Evolutionary conservation across 1,140 invertebrate genomes (phyloP), one percentile per base, ranked within the genome.

Genomic region (Drosophila baimaii): DNA sequence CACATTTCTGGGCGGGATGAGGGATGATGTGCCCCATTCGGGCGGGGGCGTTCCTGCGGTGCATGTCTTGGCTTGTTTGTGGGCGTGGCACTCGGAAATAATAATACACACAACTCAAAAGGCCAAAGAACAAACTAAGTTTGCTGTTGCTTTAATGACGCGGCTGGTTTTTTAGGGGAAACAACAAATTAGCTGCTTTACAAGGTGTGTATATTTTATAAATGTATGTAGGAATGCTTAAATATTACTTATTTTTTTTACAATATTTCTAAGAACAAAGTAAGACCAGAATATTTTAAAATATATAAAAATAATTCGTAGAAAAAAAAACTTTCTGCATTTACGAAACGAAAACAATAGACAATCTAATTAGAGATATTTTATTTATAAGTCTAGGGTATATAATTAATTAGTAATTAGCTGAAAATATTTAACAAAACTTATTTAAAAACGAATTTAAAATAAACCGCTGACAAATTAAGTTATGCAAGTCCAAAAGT

Each of bases 11-110:
- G 37, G 17, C 43, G 27, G 46, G 46, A 75, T 58, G 41, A 70
- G 64, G 21, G 27, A 70, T 76, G 64, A 80, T 58, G 51, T 57
- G 27, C 35, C 52, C 51, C 70, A 41, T n/a, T n/a, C n/a, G n/a
- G n/a, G n/a, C 44, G 47, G 33, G 25, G 59, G 70, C 73, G 74
- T 77, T 69, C 31, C 49, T 69, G 63, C 21, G 55, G 73, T 76
- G 62, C 72, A 76, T 76, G 73, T 76, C 58, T 47, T 66, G 73
- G 56, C 44, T 61, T 56, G 55, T 77, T 77, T 77, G 74, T 56
- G 74, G 74, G 74, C 73, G 73, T 77, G 72, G 39, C 54, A 44
- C 6, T 35, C 13, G 56, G 43, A 56, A 46, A 74, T 49, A 76
- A 76, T 66, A 66, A 75, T 52, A 76, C 19, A 76, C 39, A 58